These are phyloP conservation scores for Hepsetus odoe DNA, from an alignment of 2,113 vertebrate species.

Conservation along the genomic window DNA sequence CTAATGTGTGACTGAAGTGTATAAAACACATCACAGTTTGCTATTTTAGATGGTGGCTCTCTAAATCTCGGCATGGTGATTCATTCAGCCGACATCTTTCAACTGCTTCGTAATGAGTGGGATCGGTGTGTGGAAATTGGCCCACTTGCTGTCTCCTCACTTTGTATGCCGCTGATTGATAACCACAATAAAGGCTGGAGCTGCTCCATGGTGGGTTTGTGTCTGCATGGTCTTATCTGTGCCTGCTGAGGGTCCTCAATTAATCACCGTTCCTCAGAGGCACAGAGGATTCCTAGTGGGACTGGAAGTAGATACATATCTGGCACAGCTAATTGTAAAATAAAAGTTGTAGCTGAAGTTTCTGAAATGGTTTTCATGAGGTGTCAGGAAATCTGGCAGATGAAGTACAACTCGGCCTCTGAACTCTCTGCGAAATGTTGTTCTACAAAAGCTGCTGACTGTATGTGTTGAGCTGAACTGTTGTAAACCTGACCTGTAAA, in stretches of 20 bases:
- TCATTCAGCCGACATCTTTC: conserved; percentile 47
- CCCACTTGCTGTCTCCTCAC: conserved; percentile 46
- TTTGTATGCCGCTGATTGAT: conserved; percentile 52
- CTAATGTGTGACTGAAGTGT: conserved; percentile 46
- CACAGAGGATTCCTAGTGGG: conserved; percentile 26
- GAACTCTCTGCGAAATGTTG: not conserved
- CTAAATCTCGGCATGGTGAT: conserved; percentile 48
- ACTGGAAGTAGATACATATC: conserved; percentile 7
- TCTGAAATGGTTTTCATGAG: conserved; percentile 9
- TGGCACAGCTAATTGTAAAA: not conserved
- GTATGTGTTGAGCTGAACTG: too few relatives aligned
- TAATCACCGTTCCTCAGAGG: not conserved
- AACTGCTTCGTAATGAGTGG: conserved; percentile 52
- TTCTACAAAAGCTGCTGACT: not conserved
- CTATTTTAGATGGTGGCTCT: conserved; percentile 50
- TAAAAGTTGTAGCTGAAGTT: conserved; percentile 28
- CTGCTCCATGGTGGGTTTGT: conserved; percentile 29
- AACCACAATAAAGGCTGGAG: conserved; percentile 49
- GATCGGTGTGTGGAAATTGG: conserved; percentile 45
- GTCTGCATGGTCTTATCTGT: conserved; percentile 38
- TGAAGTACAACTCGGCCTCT: not conserved
- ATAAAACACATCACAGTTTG: conserved; percentile 51
- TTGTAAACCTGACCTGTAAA: too few relatives aligned
- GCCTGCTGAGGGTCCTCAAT: conserved; percentile 26
- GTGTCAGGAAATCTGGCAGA: conserved; percentile 5